Evolutionary conservation across 92 coral and sea anemone species (phyloP), one percentile per base, ranked within the genome.

Genomic region (Epizoanthus illoricatus): DNA sequence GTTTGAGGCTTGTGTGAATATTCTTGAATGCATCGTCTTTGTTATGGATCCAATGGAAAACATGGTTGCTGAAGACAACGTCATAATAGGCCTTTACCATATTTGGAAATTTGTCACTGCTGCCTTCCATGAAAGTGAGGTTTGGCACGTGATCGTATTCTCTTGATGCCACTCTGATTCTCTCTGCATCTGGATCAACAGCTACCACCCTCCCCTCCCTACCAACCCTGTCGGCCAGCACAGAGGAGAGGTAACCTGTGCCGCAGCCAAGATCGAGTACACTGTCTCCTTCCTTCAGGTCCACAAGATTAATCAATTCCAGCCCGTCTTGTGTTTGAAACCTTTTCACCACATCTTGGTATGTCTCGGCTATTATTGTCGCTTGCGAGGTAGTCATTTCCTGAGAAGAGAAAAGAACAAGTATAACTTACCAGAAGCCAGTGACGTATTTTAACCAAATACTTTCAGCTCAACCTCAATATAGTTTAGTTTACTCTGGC

Each of bases 211-310:
- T 13, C 0, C 62, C 69, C 69, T 7, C n/a, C 4, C 15, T 39
- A 64, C 69, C 69, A 64, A 64, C 69, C 69, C 40, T 64, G 36
- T 17, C 69, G 69, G 69, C 69, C 69, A 64, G 12, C 36, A 64
- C 10, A 39, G 69, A 64, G 41, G 69, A 64, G 69, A 64, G 69
- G 69, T 64, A 64, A 39, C 69, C 69, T 23, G 69, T 64, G 69
- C 69, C 69, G 28, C 69, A 64, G 69, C 69, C 69, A 64, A 64
- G 69, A 12, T 64, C 69, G 28, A 64, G 69, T 12, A 64, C 40
- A 64, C 2, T 16, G 28, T 64, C 41, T 39, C 69, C 69, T 23
- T 64, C 36, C 10, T 23, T 64, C 12, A 64, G 21, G 40, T 13
- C 12, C 41, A 64, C 41, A 5, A 20, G 41, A 20, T 64, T 39